These are phyloP conservation scores for Peromyscus californicus DNA, from an alignment of 2,113 vertebrate genomes.

Conservation along the genomic window DNA sequence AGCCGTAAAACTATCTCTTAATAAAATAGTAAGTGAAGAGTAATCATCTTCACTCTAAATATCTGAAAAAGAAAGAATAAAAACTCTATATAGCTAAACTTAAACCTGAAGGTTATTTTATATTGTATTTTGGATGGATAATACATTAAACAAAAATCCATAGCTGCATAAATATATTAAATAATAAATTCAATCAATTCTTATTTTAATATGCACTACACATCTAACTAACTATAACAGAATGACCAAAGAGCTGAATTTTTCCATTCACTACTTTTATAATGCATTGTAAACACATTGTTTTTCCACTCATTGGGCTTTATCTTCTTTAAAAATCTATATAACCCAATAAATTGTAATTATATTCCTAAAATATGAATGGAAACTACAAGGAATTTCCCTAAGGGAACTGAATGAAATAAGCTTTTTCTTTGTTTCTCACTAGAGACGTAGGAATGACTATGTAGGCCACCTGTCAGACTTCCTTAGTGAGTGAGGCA, in stretches of 20 bases:
- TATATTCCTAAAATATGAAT: conserved; percentile 69
- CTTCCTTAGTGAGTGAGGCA: background rate
- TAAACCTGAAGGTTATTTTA: conserved; percentile 21
- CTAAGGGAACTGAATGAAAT: conserved; percentile 15
- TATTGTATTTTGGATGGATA: background rate
- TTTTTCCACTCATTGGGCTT: conserved; percentile 50
- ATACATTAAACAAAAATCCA: conserved; percentile 31
- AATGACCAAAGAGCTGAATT: conserved; percentile 41
- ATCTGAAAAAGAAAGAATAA: background rate
- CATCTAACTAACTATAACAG: conserved; percentile 13
- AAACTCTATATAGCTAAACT: conserved; percentile 1
- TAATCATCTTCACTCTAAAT: conserved; percentile 3
- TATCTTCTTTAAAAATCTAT: conserved; percentile 62
- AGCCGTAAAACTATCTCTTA: background rate
- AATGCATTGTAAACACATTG: background rate
- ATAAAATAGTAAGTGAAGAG: background rate
- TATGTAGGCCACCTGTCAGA: background rate
- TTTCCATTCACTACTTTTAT: conserved; percentile 6
- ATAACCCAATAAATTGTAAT: conserved; percentile 35
- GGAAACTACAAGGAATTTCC: conserved; percentile 58
- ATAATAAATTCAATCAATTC: conserved; percentile 10
- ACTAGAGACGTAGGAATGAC: conserved; percentile 57
- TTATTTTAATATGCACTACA: conserved; percentile 31
- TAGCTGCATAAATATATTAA: background rate
- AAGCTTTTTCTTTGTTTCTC: conserved; percentile 64